These are phyloP conservation scores for Ectropis grisescens DNA, from an alignment of 1,140 invertebrate species.

Conservation along the genomic window DNA sequence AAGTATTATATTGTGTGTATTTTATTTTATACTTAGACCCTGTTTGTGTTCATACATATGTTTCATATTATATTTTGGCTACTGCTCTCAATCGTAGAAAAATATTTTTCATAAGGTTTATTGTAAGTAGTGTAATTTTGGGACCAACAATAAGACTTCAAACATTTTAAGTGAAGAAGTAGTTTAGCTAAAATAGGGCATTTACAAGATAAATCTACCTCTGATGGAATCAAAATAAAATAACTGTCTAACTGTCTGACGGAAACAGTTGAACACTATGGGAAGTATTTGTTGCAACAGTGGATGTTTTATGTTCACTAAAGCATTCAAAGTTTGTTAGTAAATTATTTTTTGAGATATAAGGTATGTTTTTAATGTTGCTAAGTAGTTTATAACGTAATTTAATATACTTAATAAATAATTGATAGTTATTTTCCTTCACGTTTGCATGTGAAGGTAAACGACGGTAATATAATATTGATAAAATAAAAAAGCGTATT, in stretches of 20 bases:
- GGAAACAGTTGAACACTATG: background rate
- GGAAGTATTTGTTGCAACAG: background rate
- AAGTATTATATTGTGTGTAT: too few species aligned
- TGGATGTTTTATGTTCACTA: conserved; percentile 1
- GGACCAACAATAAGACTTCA: too few species aligned
- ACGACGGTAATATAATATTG: conserved; percentile 47
- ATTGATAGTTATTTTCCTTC: conserved; percentile 45
- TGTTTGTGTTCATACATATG: too few species aligned
- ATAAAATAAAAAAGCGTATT: conserved; percentile 28
- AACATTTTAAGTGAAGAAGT: too few species aligned
- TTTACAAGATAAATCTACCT: conserved; percentile 2
- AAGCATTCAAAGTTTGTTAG: conserved; percentile 47
- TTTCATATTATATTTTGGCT: too few species aligned
- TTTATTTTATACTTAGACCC: too few species aligned
- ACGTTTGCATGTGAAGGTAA: conserved; percentile 38
- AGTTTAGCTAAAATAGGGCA: too few species aligned
- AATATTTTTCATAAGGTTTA: too few species aligned
- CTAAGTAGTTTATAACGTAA: conserved; percentile 61
- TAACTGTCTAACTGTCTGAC: background rate
- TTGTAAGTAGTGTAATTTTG: too few species aligned
- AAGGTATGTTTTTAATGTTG: conserved; percentile 64
- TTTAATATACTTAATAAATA: conserved; percentile 57
- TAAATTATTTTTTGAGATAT: conserved; percentile 68
- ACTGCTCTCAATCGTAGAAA: too few species aligned
- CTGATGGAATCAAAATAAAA: background rate